These are phyloP conservation scores for Zaprionus nigranus DNA, from an alignment of 1,140 invertebrate genomes.

Conservation along the genomic window DNA sequence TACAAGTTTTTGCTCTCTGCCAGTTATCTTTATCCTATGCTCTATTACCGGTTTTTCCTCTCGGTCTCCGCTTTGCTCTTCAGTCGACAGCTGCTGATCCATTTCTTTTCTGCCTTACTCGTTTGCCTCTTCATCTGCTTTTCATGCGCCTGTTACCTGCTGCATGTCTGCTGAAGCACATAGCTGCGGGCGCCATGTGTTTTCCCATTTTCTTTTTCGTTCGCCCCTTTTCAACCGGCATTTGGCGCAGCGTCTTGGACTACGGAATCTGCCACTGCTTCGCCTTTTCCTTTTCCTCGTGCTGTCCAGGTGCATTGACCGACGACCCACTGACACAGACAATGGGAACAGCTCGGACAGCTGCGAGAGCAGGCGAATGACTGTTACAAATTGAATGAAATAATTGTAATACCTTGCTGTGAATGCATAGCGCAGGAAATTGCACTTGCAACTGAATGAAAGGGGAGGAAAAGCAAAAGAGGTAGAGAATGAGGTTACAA, in stretches of 20 bases:
- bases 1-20: constrained; percentile 35
- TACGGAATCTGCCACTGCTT: constrained; percentile 19
- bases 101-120: constrained; percentile 4
- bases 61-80: constrained; percentile 10
- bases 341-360: background rate
- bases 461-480: background rate
- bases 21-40: constrained; percentile 13
- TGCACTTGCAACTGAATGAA: background rate
- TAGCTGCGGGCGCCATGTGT: constrained; percentile 73
- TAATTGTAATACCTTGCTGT: constrained; percentile 3
- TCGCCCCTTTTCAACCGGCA: constrained; percentile 19
- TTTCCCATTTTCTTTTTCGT: constrained; percentile 53
- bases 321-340: constrained; percentile 66
- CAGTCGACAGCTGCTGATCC: constrained; percentile 47
- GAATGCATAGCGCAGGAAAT: background rate
- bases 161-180: constrained; percentile 62
- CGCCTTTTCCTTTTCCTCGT: constrained; percentile 11
- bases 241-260: constrained; percentile 39
- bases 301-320: constrained; percentile 62
- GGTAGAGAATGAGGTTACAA: background rate
- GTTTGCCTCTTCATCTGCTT: constrained; percentile 53
- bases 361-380: background rate
- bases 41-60: constrained; percentile 1
- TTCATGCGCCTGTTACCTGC: constrained; percentile 30
- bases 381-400: constrained; percentile 20